Evolutionary conservation across 2,888 invertebrate species (phyloP).

Genomic region (Trichopria drosophilae): DNA sequence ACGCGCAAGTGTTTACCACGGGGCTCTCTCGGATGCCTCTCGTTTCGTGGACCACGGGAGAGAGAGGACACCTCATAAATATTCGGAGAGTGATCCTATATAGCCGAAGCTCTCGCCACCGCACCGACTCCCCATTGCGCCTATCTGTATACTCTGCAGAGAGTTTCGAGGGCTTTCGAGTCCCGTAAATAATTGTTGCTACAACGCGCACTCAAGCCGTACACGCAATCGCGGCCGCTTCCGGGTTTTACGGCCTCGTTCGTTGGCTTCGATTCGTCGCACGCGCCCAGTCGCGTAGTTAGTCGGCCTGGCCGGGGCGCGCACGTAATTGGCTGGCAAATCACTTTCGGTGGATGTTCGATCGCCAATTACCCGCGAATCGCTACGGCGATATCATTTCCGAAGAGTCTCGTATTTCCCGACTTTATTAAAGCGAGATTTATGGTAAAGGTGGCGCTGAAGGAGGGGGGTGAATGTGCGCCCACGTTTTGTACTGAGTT

Average conservation of each 20-base stretch:
- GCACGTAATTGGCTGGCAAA: too few species aligned
- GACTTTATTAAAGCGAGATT: too few species aligned
- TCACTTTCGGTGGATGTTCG: too few species aligned
- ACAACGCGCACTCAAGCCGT: conserved; percentile 10
- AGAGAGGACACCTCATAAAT: conserved; percentile 24
- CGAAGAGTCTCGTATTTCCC: too few species aligned
- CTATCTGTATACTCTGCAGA: too few species aligned
- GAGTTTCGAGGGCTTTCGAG: conserved; percentile 15
- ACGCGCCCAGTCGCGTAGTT: too few species aligned
- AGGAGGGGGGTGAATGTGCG: too few species aligned
- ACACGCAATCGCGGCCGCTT: neutral
- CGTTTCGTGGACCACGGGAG: conserved; percentile 21
- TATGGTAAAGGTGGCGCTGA: too few species aligned
- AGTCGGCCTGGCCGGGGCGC: too few species aligned
- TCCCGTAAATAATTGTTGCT: conserved; percentile 30
- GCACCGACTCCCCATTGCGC: neutral
- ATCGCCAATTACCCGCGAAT: too few species aligned
- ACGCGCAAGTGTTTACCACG: conserved; percentile 16
- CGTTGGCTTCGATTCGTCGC: conserved; percentile 23
- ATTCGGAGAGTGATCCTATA: conserved; percentile 25
- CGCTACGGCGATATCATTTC: too few species aligned
- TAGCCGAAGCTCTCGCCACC: conserved; percentile 6
- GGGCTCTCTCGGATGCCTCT: conserved; percentile 1
- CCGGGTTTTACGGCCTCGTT: conserved; percentile 19
- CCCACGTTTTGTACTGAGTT: too few species aligned